A percentile compares a stretch with the other conserved stretches of the same genome.
Conservation (phyloP, 2,113 vertebrate species). For the Channa maculata region DNA sequence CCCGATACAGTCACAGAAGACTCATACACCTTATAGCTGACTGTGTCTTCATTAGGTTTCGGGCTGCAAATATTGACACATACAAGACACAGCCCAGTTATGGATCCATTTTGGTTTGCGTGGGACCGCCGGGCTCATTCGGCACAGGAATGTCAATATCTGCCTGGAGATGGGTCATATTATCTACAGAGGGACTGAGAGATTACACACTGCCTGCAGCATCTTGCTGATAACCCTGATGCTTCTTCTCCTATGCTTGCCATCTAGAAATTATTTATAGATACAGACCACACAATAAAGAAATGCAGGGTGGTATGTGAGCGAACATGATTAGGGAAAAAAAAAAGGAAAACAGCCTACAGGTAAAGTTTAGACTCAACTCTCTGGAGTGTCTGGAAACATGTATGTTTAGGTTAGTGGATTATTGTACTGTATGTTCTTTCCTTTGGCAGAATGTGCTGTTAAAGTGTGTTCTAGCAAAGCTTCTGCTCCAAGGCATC, state of each 20-base stretch:
- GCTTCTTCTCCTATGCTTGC: conserved; percentile 64
- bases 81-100: conserved; percentile 21
- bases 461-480: conserved; percentile 8
- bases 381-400: conserved; percentile 56
- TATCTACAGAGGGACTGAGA: conserved; percentile 41
- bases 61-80: conserved; percentile 3
- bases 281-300: conserved; percentile 18
- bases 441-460: not conserved
- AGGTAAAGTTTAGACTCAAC: conserved; percentile 47
- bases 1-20: not conserved
- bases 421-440: conserved; percentile 27
- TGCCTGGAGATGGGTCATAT: conserved; percentile 61
- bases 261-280: conserved; percentile 70
- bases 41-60: conserved; percentile 15
- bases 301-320: conserved; percentile 36
- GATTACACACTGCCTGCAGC: conserved; percentile 41
- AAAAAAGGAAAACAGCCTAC: conserved; percentile 45
- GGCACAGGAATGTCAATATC: conserved; percentile 60
- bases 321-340: conserved; percentile 35
- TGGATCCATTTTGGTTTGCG: conserved; percentile 36
- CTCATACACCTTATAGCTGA: not conserved
- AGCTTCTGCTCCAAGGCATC: not conserved
- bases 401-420: conserved; percentile 34
- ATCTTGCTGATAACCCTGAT: conserved; percentile 59
- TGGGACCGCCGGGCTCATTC: conserved; percentile 46